phyloP scores from a whole-genome alignment of 2,113 vertebrate genomes.

The Chelonoidis abingdonii region DNA sequence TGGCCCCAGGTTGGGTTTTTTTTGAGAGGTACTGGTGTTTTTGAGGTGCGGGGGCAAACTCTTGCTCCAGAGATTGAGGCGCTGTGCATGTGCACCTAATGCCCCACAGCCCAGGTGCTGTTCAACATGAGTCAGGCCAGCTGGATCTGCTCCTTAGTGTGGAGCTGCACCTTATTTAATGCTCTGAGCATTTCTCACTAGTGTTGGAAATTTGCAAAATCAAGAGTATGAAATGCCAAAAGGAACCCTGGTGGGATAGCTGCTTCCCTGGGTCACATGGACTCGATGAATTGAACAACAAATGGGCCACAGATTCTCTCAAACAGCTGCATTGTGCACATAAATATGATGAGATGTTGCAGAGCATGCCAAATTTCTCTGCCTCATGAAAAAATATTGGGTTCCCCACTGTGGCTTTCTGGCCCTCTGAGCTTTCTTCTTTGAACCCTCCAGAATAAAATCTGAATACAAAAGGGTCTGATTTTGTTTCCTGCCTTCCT shows the following conservation, averaged over 20 bases:
- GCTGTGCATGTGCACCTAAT: neutral
- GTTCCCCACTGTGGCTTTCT: neutral
- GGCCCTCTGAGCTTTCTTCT: neutral
- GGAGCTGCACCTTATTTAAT: neutral
- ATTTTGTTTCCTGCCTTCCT: neutral
- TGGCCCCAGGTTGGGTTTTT: neutral
- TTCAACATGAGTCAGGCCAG: neutral
- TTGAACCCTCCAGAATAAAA: neutral
- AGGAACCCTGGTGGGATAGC: neutral
- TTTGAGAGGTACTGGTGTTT: neutral
- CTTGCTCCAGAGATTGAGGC: too few relatives aligned
- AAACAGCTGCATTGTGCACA: accelerated
- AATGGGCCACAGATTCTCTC: neutral
- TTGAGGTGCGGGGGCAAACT: neutral
- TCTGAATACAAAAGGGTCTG: neutral
- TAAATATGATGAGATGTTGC: neutral
- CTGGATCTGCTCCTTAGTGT: neutral
- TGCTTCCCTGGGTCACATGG: neutral
- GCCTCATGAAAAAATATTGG: neutral
- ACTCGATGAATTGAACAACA: neutral
- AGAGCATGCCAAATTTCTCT: neutral
- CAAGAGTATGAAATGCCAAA: neutral
- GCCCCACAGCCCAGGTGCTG: neutral
- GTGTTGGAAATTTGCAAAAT: accelerated
- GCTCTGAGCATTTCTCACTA: neutral